A percentile compares a stretch with the other conserved stretches of the same genome.
Evolutionary conservation across 2,888 invertebrate species (phyloP).

Genomic region (Leptopilina drosophilae): DNA sequence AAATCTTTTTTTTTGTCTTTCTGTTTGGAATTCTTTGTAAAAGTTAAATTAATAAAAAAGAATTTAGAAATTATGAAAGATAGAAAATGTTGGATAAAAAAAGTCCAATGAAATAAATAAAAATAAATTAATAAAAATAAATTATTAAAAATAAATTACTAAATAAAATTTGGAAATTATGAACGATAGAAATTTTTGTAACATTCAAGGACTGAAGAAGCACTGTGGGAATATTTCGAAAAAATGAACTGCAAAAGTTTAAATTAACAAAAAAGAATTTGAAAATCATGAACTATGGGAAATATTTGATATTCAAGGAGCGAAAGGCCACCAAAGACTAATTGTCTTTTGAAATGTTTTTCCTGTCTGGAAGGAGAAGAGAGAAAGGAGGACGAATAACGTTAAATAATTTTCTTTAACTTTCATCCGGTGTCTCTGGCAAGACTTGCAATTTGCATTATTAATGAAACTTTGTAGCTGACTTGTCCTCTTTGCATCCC

Average conservation of each 20-base stretch:
- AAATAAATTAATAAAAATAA: no score
- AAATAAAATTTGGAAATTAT: background rate
- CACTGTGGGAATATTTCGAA: no score
- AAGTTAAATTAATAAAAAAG: background rate
- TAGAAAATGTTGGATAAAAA: no score
- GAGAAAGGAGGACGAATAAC: background rate
- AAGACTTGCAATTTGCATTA: slow-evolving; percentile 56
- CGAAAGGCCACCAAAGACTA: background rate
- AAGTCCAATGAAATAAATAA: no score
- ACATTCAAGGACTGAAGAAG: no score
- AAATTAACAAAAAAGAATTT: background rate
- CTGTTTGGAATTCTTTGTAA: no score
- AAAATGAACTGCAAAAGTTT: background rate
- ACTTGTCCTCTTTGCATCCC: slow-evolving; percentile 42
- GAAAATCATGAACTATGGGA: background rate
- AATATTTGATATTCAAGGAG: background rate
- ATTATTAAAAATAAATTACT: no score
- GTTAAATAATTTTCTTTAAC: slow-evolving; percentile 23
- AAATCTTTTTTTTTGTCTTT: no score
- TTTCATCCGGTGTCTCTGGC: slow-evolving; percentile 20
- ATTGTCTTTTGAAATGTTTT: background rate
- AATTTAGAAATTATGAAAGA: no score
- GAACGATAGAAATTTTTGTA: background rate
- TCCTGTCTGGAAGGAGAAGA: background rate
- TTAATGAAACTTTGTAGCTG: slow-evolving; percentile 57